Evolutionary conservation across 2,888 invertebrate species (phyloP), one percentile per base, ranked within the genome.

Genomic region (Boloria selene): DNA sequence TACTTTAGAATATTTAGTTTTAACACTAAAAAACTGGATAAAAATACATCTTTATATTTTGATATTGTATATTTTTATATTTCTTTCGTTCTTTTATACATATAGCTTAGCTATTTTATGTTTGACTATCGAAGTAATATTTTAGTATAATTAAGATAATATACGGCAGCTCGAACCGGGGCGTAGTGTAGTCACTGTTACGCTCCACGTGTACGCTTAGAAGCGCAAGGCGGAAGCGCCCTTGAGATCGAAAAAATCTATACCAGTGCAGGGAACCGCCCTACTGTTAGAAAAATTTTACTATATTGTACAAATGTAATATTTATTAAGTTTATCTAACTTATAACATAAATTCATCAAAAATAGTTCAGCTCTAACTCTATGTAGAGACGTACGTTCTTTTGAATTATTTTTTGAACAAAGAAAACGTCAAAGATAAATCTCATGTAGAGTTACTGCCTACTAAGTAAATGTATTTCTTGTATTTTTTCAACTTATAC

Each of bases 221-320:
- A 65, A 71, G 65, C 76, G 75, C 80, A 78, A 78, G 79, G 81
- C 83, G 86, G 86, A 85, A 86, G 84, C 79, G 70, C 80, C 88
- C 87, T 87, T 86, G 87, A 79, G 80, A 83, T 85, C 86, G 84
- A 85, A 84, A 88, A 88, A 88, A 88, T 88, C 88, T 87, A 88
- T 88, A 87, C 82, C 80, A 82, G 76, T 75, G 79, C 77, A 79
- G 83, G 83, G 82, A 74, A 78, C 81, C 79, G 65, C 70, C 79
- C 79, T 78, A 51, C 26, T 51, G 50, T 5, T 51, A 42, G 51
- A 61, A 44, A 56, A 56, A 56, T 44, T 56, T 56, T 22, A 56
- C 6, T 22, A 42, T 45, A 22, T 22, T 22, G 22, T 22, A 55
- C n/a, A 18, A 44, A 42, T 18, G 7, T 54, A n/a, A 7, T 44